Base-by-base conservation (phyloP, 2,797 vertebrate genomes). In the Ctenochaetus hawaiiensis region DNA sequence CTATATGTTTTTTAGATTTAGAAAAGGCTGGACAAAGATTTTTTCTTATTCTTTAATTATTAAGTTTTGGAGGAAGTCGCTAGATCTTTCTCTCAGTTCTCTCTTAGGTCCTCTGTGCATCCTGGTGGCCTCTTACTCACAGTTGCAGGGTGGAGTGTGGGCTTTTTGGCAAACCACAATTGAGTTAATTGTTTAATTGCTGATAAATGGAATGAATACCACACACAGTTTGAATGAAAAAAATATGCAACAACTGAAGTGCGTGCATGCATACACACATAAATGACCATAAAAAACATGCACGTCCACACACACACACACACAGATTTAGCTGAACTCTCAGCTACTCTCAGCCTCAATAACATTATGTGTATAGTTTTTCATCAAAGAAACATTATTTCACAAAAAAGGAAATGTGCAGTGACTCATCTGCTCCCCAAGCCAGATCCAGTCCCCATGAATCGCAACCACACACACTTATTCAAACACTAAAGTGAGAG, bases 181-280 rank as follows among this genome's bases (percentile, higher is more conserved):
- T 92, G 91, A 92, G 66, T 87, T 91, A 92, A 93, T 91, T 88
- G 77, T 91, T 93, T 92, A 91, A 93, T 92, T 90, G 82, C 86
- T 91, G 90, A 94, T 93, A 90, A 91, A 81, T 83, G 78, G 83
- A 90, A 85, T 81, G 87, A 92, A 89, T 92, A 90, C 89, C 87
- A 88, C 89, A 87, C 89, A 84, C 85, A 89, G 82, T 52, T 59
- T 66, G 44, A 78, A 74, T 44, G 62, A 83, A 81, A 65, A 70
- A 85, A 81, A 79, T 10, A 61, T 63, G 63, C 67, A 74, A 58
- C 57, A 69, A 73, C 51, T 45, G 11, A 59, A 64, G 37, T 34
- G 48, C 22, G 48, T 72, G 59, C 63, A 59, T 44, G 61, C 16
- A 47, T 6, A 62, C 4, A 44, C 20, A 54, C 37, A 63, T 6